Percentiles rank a stretch among this genome's conserved stretches.
phyloP scores from a whole-genome alignment of 2,888 invertebrate genomes.

The Lithosia quadra region DNA sequence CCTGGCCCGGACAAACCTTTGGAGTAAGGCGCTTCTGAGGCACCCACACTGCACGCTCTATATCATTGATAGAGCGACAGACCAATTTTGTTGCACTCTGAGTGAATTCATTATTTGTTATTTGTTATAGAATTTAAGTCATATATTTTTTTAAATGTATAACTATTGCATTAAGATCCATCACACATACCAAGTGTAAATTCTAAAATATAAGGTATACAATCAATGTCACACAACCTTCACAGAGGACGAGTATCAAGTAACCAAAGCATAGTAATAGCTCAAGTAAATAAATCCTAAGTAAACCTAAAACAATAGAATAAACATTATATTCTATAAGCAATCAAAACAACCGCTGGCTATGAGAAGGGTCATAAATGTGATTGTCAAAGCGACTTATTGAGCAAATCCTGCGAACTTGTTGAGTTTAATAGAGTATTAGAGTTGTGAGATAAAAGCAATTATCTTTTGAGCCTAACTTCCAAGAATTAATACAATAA shows the following conservation, averaged over 20 bases:
- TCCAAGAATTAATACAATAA: not conserved
- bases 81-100: too few species aligned
- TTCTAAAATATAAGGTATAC: slow-evolving; percentile 10
- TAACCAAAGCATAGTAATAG: slow-evolving; percentile 19
- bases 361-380: slow-evolving; percentile 16
- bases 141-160: too few species aligned
- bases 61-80: too few species aligned
- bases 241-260: slow-evolving; percentile 10
- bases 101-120: too few species aligned
- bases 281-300: slow-evolving; percentile 21
- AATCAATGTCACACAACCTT: slow-evolving; percentile 7
- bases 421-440: slow-evolving; percentile 6
- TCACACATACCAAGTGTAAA: not conserved
- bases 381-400: slow-evolving; percentile 20
- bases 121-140: too few species aligned
- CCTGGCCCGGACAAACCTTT: too few species aligned
- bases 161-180: not conserved
- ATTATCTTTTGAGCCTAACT: not conserved
- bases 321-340: slow-evolving; percentile 14
- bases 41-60: too few species aligned
- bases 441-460: not conserved
- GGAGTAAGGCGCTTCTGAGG: too few species aligned
- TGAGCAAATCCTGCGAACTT: slow-evolving; percentile 15
- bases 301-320: slow-evolving; percentile 20
- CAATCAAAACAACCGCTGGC: slow-evolving; percentile 13